Conservation (phyloP, 2,797 vertebrate genomes). For the Myripristis murdjan region DNA sequence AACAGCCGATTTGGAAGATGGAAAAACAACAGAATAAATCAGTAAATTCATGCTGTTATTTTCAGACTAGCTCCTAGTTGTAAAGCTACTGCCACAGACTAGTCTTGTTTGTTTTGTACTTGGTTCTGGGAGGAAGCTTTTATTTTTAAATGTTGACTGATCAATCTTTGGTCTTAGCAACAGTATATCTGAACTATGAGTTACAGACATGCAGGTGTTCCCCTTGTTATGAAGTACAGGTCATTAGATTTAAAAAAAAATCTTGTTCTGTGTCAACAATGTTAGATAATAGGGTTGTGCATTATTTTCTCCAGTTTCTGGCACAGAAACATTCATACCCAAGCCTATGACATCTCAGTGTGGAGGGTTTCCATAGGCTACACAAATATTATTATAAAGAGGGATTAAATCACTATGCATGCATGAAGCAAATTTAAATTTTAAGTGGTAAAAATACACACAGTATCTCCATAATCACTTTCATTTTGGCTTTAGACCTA, state of each 20-base stretch:
- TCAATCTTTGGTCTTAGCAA: background rate
- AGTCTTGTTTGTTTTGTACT: slow-evolving; percentile 2
- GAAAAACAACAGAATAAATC: background rate
- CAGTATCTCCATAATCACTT: slow-evolving; percentile 5
- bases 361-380: background rate
- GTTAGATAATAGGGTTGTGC: slow-evolving; percentile 8
- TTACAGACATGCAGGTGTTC: background rate
- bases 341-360: background rate
- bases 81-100: background rate
- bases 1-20: background rate
- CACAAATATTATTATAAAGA: background rate
- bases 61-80: background rate
- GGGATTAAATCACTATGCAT: background rate
- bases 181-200: background rate
- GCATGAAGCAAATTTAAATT: slow-evolving; percentile 6
- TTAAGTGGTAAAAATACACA: background rate
- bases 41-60: background rate
- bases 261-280: background rate
- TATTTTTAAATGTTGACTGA: background rate
- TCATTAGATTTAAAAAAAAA: background rate
- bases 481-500: background rate
- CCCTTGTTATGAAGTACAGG: background rate
- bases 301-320: slow-evolving; percentile 27
- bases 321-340: background rate
- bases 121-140: background rate